Base-by-base conservation (phyloP, 2,797 vertebrate genomes). In the Urocyon cinereoargenteus region DNA sequence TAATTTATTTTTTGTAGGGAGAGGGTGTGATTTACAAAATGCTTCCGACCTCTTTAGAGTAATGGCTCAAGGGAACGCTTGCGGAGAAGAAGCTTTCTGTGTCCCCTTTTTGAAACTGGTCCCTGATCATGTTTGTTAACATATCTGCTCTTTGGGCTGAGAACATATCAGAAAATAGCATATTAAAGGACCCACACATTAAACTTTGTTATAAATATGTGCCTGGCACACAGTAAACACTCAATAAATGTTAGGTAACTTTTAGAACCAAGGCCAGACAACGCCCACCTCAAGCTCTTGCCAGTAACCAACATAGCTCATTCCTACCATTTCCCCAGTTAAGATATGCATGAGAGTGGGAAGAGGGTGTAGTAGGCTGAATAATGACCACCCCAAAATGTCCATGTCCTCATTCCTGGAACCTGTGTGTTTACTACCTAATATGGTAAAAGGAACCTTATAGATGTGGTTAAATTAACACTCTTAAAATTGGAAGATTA, bases 91-190 rank as follows among this genome's bases (percentile, higher is more conserved):
- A 57, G 34, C 36, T 72, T 40, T 81, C 18, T 92, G 14, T 72
- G 22, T 36, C 49, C 40, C 86, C 21, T 88, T 82, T 94, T 66
- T 93, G 73, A 95, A 96, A 94, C 49, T n/a, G 62, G 57, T 64
- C 49, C 78, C 75, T 85, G 72, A 49, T 15, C 22, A 55, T 90
- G 36, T 94, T 90, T 90, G 36, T 94, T 90, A 84, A 91, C 55
- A n/a, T 26, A 90, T 45, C 49, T 91, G 53, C 64, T 79, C 73
- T 94, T 91, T 24, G 40, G n/a, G 49, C 77, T 73, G 72, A 59
- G 6, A 31, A 78, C 36, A 64, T 87, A 24, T 96, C 84, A 97
- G 92, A 87, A 73, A 93, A 94, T 31, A 92, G 84, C 53, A 82
- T 77, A 75, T 51, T 75, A 77, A 93, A 83, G 73, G 34, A 93